Base-by-base conservation (phyloP, 2,888 invertebrate species). In the Lasioglossum pauxillum region DNA sequence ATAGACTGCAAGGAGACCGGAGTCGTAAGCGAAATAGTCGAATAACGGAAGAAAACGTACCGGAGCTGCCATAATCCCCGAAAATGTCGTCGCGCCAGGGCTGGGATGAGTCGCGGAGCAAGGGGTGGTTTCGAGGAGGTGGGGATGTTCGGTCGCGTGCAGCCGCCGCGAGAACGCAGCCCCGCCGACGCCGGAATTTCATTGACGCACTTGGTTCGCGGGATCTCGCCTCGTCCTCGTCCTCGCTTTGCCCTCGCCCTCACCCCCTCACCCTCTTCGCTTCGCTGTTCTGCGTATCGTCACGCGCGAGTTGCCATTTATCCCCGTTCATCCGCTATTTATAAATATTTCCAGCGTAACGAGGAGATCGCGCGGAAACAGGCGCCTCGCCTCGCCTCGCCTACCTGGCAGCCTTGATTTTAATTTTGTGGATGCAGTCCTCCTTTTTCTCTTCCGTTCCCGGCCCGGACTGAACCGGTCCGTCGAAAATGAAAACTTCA, bases 161-260 rank as follows among this genome's bases (percentile, higher is more conserved):
- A 67, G 67, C 67, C 78, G 60, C 78, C 78, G 73, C 60, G 74
- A 81, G 78, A 78, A 80, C 71, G 80, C 69, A 80, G 76, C 74
- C 76, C 69, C 74, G 74, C 27, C 80, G 78, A 76, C 77, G 81
- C 35, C 60, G 82, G 71, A 82, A 87, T 87, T 78, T 87, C 85
- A 87, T 82, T 87, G 85, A 85, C 82, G 85, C 77, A 82, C 69
- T 82, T 67, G 64, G 57, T 75, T 49, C 64, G 67, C 80, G 80
- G 53, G 69, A 69, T 75, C 69, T 80, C 31, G 35, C 64, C 16
- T 64, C 64, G 27, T 64, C 64, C 60, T 64, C 57, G 57, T 60
- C 60, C 60, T n/a, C 27, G 60, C 60, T 12, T n/a, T n/a, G 60
- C 23, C 49, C 49, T 60, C 60, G 2, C n/a, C 60, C 8, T 57